Conservation (phyloP, 1,140 invertebrate genomes). For the Pararge aegeria region DNA sequence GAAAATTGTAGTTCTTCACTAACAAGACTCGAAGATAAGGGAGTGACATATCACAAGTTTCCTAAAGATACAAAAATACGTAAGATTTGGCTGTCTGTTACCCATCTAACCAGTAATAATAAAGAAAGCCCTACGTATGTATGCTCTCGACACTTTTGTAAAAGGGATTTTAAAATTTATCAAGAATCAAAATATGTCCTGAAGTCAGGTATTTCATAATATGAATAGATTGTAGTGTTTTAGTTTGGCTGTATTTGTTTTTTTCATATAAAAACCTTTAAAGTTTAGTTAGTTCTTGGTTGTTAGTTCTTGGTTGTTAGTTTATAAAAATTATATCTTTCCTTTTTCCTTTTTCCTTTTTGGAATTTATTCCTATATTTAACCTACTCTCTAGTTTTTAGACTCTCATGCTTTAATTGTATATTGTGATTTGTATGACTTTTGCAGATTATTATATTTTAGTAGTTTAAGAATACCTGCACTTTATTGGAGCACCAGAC, state of each 20-base stretch:
- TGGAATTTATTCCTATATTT: no score
- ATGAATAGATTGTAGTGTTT: conserved; percentile 4
- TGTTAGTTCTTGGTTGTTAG: no score
- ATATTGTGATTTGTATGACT: no score
- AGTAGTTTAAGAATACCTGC: no score
- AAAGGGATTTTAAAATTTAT: conserved; percentile 64
- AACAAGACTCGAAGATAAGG: conserved; percentile 57
- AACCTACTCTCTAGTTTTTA: no score
- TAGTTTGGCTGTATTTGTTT: not conserved
- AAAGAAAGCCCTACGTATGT: conserved; percentile 44
- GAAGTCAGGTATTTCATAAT: conserved; percentile 54
- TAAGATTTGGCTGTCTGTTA: conserved; percentile 47
- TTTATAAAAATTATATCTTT: no score
- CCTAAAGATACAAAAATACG: conserved; percentile 53
- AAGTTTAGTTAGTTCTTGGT: not conserved
- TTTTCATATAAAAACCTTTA: not conserved
- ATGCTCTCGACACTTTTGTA: conserved; percentile 67
- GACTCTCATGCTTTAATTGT: no score
- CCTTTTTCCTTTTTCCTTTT: no score
- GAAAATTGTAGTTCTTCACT: conserved; percentile 59
- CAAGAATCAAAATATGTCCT: conserved; percentile 64
- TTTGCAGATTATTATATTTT: no score
- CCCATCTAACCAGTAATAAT: conserved; percentile 34
- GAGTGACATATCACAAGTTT: conserved; percentile 69
- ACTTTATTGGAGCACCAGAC: no score